Evolutionary conservation across 2,113 vertebrate species (phyloP).

Genomic region (Perca fluviatilis): DNA sequence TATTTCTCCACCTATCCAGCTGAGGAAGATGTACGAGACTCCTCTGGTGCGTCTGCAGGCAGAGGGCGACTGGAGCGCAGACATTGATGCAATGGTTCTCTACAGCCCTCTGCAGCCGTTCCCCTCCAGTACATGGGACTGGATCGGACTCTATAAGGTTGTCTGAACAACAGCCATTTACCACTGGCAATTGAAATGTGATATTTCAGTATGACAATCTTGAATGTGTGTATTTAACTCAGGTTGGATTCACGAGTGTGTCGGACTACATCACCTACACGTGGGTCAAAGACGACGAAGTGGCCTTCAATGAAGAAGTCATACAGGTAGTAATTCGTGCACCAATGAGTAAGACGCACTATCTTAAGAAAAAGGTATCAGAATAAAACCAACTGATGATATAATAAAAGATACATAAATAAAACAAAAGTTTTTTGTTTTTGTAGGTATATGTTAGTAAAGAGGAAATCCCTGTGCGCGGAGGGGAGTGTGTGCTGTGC

Average conservation of each 20-base stretch:
- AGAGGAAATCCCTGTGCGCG: constrained; percentile 86
- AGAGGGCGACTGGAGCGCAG: constrained; percentile 89
- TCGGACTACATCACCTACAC: constrained; percentile 93
- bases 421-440: background rate
- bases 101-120: constrained; percentile 87
- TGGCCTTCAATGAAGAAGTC: constrained; percentile 81
- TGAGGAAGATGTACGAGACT: constrained; percentile 84
- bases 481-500: constrained; percentile 91
- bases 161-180: background rate
- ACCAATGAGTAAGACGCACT: background rate
- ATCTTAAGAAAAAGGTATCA: background rate
- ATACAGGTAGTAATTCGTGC: constrained; percentile 83
- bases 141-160: constrained; percentile 97
- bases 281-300: constrained; percentile 94
- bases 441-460: constrained; percentile 91
- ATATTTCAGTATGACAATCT: background rate
- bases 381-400: background rate
- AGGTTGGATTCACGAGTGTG: constrained; percentile 90
- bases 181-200: background rate
- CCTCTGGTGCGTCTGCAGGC: constrained; percentile 86
- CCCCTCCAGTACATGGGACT: constrained; percentile 93
- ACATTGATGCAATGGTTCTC: constrained; percentile 86
- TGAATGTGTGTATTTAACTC: constrained; percentile 35
- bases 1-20: constrained; percentile 70
- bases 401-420: background rate